Evolutionary conservation across 92 coral and sea anemone species (phyloP), one percentile per base, ranked within the genome.

Genomic region (Epizoanthus scotinus): DNA sequence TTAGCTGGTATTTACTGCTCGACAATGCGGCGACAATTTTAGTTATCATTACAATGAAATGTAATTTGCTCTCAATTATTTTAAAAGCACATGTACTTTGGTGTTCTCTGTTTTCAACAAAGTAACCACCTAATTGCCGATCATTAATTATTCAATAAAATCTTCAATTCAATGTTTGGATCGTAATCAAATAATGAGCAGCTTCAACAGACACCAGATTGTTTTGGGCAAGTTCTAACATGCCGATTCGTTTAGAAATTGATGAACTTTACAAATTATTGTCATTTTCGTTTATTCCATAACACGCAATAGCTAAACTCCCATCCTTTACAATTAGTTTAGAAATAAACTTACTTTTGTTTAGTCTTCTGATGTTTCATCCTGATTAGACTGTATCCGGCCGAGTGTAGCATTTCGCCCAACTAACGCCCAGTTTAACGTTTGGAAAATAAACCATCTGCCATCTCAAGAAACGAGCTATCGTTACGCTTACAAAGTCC

Each of bases 171-270:
- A n/a, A n/a, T n/a, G n/a, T n/a, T n/a, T n/a, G n/a, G 52, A 0
- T 14, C 50, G 50, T 44, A 7, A 44, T 44, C 50, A 10, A 8
- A 14, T 27, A 71, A 50, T 71, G 53, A 71, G 6, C 49, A 53
- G 40, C 63, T 53, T 42, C 42, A 60, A 36, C 60, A 71, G 28
- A 47, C 20, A 13, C 53, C 38, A 53, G 52, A 28, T 28, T 71
- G 61, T 71, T 71, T 49, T 47, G 56, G 31, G 19, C 25, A 52
- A 27, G 44, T 50, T 50, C 63, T 71, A 38, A 53, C 26, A 24
- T 52, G 78, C 78, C 78, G 78, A 50, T 26, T 69, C 47, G 56
- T 69, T 69, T 69, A 47, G 55, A 40, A 15, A 34, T 42, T 65
- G 18, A 65, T 27, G 21, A 28, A 14, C 27, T 40, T 67, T 36